Conservation (phyloP, 2,888 invertebrate genomes). For the Agriopis leucophaearia region DNA sequence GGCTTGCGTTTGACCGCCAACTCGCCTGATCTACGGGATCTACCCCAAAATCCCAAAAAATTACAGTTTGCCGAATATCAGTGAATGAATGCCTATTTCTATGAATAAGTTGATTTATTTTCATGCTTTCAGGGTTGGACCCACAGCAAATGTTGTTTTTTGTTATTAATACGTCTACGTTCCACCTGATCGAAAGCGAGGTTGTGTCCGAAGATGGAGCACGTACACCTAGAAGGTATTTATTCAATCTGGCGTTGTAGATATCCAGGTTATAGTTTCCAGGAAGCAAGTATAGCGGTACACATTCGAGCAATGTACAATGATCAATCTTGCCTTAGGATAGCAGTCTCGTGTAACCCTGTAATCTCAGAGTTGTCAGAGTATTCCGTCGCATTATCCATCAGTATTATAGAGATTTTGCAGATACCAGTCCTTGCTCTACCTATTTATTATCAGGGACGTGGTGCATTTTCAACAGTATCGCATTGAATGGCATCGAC, state of each 20-base stretch:
- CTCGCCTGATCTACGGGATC: no score
- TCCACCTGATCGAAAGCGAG: no score
- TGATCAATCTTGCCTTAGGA: background rate
- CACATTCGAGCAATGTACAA: background rate
- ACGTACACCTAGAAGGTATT: no score
- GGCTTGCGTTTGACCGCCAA: no score
- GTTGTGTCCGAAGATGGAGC: no score
- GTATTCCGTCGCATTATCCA: slow-evolving; percentile 6
- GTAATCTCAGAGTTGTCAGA: background rate
- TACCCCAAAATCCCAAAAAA: background rate
- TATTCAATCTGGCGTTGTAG: no score
- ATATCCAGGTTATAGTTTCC: no score
- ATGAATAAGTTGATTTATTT: no score
- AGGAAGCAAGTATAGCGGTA: no score
- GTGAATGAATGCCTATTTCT: no score
- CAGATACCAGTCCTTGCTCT: slow-evolving; percentile 1
- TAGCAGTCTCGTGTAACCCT: background rate
- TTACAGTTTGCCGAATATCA: no score
- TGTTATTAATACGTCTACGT: no score
- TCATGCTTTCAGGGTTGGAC: background rate
- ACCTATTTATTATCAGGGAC: slow-evolving; percentile 1
- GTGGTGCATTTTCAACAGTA: background rate
- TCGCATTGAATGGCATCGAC: slow-evolving; percentile 6
- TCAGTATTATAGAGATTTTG: slow-evolving; percentile 1
- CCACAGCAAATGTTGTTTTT: background rate